Evolutionary conservation across 2,888 invertebrate species (phyloP).

Genomic region (Synanthedon andrenaeformis): DNA sequence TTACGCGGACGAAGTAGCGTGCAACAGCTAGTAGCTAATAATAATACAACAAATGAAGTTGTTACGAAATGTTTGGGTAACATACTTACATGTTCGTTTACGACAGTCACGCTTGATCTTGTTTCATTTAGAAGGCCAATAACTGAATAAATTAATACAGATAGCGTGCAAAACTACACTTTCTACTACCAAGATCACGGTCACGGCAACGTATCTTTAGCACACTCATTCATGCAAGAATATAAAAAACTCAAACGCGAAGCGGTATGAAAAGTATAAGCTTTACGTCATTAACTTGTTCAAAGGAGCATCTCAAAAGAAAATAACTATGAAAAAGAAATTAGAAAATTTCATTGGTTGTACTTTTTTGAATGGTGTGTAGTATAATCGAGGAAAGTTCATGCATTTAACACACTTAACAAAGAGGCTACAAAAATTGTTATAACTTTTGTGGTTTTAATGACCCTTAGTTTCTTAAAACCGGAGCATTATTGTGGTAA

Average conservation of each 20-base stretch:
- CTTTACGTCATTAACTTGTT: neutral
- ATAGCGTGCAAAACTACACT: conserved; percentile 13
- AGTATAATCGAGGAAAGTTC: neutral
- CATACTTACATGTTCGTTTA: neutral
- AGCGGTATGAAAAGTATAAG: neutral
- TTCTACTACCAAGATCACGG: conserved; percentile 9
- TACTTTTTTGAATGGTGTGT: neutral
- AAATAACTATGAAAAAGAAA: neutral
- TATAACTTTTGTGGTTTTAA: neutral
- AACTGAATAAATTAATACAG: conserved; percentile 1
- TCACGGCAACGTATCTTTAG: neutral
- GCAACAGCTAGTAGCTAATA: neutral
- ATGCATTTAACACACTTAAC: neutral
- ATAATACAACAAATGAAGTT: no score
- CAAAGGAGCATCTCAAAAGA: neutral
- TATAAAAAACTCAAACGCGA: neutral
- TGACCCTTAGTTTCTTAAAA: neutral
- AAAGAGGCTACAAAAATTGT: neutral
- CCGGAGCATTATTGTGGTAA: neutral
- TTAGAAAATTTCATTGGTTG: neutral
- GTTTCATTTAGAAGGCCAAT: neutral
- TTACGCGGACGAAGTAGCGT: no score
- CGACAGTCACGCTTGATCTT: neutral
- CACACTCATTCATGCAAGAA: neutral
- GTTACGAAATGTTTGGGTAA: neutral